A percentile compares a stretch with the other conserved stretches of the same genome.
phyloP scores from a whole-genome alignment of 2,888 invertebrate species.

The Eretmocerus hayati region DNA sequence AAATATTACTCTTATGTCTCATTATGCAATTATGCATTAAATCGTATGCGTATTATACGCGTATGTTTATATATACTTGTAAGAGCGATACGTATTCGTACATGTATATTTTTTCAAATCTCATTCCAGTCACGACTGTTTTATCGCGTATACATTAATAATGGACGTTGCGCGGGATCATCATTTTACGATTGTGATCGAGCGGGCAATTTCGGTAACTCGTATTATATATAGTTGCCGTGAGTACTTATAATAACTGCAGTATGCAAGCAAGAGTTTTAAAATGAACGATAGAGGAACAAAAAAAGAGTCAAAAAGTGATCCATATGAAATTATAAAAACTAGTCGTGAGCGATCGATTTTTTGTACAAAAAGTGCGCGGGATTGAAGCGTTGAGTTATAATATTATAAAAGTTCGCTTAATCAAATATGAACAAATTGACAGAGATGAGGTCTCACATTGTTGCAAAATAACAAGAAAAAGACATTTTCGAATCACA shows the following conservation, averaged over 20 bases:
- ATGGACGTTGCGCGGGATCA: conserved; percentile 3
- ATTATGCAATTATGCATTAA: no score
- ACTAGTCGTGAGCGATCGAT: conserved; percentile 5
- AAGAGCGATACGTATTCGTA: conserved; percentile 24
- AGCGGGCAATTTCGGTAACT: not conserved
- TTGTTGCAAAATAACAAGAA: conserved; percentile 5
- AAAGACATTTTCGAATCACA: not conserved
- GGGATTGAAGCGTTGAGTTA: not conserved
- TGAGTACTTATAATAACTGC: not conserved
- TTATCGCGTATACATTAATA: conserved; percentile 1
- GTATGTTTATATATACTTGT: conserved; percentile 16
- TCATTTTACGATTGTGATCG: conserved; percentile 1
- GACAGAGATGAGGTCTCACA: no score
- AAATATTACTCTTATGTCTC: no score
- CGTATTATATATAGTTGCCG: not conserved
- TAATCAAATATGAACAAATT: no score
- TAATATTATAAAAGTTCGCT: no score
- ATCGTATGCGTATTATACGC: conserved; percentile 12
- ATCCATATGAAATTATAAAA: not conserved
- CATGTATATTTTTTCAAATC: conserved; percentile 34
- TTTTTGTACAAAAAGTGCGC: conserved; percentile 8
- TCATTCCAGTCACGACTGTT: conserved; percentile 29
- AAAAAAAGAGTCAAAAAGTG: not conserved
- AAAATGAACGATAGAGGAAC: not conserved
- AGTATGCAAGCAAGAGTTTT: conserved; percentile 1